Base-by-base conservation (phyloP, 2,888 invertebrate species). In the Eupithecia subumbrata region DNA sequence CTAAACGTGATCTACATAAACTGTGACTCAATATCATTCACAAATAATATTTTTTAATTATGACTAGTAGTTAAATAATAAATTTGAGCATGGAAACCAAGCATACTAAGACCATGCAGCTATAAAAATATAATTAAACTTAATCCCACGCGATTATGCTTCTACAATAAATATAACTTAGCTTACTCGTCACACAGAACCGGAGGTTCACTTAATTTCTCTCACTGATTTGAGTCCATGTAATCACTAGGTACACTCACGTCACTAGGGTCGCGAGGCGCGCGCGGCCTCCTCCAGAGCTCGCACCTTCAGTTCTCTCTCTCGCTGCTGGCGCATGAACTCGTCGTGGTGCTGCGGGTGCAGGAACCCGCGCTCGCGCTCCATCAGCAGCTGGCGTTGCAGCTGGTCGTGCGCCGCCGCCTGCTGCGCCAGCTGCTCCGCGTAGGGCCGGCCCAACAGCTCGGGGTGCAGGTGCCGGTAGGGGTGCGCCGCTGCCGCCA, bases 251-350 rank as follows among this genome's bases (percentile, higher is more conserved):
- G 60, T 25, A 5, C 22, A 60, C 60, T 60, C 60, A 60, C 60
- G 18, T 30, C 81, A 84, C 90, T 93, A 95, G 76, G 95, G 95
- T 2, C 95, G 90, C 78, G 93, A 92, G 56, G 94, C 97, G 87
- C 97, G 96, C 82, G 98, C 97, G 81, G 98, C 98, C 94, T 98
- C 97, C 94, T 98, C 98, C 85, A 98, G 95, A 82, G 97, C 97
- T 87, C 98, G 96, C 87, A 98, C 97, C 95, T 98, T 98, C 86
- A 98, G 96, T 94, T 98, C 97, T 82, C 97, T 96, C 87, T 98
- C 97, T 84, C 97, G 96, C 93, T 97, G 97, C 95, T 97, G 97
- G 84, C 96, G 96, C 93, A 95, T 91, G 95, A 93, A 95, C 88
- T 95, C 95, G 72, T 95, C 94, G 86, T 95, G 92, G 84, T 93